Percentiles rank a stretch among this genome's conserved stretches.
Conservation (phyloP, 1,140 invertebrate species). For the Drosophila tani region DNA sequence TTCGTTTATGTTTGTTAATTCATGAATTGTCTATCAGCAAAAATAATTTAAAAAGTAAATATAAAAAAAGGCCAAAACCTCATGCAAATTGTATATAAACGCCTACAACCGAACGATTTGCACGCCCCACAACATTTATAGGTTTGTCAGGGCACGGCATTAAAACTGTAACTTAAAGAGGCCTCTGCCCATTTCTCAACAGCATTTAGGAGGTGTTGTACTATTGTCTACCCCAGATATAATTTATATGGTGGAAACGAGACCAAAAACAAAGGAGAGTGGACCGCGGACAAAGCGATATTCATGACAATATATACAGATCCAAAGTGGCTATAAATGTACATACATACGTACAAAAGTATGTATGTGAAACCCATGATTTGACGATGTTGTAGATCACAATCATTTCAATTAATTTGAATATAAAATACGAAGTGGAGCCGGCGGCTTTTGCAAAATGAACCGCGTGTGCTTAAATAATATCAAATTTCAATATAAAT, state of each 20-base stretch:
- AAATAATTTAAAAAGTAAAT: slow-evolving; percentile 1
- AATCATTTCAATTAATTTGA: slow-evolving; percentile 83
- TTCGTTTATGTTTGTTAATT: no score
- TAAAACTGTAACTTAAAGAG: slow-evolving; percentile 20
- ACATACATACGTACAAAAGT: slow-evolving; percentile 8
- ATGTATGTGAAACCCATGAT: slow-evolving; percentile 33
- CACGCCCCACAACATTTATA: slow-evolving; percentile 43
- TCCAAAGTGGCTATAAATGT: slow-evolving; percentile 17
- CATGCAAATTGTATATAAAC: slow-evolving; percentile 50
- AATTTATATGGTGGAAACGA: slow-evolving; percentile 71
- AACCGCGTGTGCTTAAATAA: slow-evolving; percentile 74
- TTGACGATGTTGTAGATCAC: slow-evolving; percentile 76
- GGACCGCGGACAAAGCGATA: slow-evolving; percentile 57
- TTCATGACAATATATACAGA: slow-evolving; percentile 60
- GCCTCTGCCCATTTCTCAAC: slow-evolving; percentile 34
- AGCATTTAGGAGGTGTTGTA: slow-evolving; percentile 78
- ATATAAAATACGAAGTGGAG: slow-evolving; percentile 77
- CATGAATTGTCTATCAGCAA: no score
- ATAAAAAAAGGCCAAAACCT: not conserved
- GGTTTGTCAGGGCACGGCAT: slow-evolving; percentile 14
- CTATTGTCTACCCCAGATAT: slow-evolving; percentile 64
- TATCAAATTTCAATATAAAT: slow-evolving; percentile 83
- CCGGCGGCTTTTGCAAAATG: slow-evolving; percentile 73
- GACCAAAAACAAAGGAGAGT: slow-evolving; percentile 64
- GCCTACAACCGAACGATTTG: slow-evolving; percentile 38